A percentile compares a stretch with the other conserved stretches of the same genome.
Conservation (phyloP, 1,140 invertebrate genomes). For the Lepidurus packardi region DNA sequence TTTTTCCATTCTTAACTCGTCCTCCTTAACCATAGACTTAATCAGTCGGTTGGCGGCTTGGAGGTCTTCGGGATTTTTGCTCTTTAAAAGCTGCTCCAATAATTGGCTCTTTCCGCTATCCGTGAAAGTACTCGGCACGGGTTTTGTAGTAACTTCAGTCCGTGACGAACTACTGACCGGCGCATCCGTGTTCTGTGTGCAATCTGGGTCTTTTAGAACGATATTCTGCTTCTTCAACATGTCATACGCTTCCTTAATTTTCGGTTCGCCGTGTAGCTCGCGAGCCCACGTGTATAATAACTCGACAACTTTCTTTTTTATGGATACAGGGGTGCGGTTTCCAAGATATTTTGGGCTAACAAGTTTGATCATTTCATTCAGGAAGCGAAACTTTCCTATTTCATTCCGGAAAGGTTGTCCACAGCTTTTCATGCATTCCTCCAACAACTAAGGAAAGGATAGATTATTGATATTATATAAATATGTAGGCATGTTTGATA, state of each 20-base stretch:
- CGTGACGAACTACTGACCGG: conserved; percentile 23
- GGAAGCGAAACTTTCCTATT: conserved; percentile 89
- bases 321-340: conserved; percentile 68
- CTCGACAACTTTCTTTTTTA: conserved; percentile 75
- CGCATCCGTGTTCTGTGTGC: conserved; percentile 23
- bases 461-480: conserved; percentile 22
- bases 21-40: conserved; percentile 93
- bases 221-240: conserved; percentile 92
- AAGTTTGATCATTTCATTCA: conserved; percentile 95
- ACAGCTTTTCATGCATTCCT: conserved; percentile 81
- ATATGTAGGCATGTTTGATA: not conserved
- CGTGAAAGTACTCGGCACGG: conserved; percentile 62
- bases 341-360: conserved; percentile 94
- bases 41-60: conserved; percentile 93
- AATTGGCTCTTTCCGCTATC: conserved; percentile 82
- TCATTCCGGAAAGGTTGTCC: conserved; percentile 78
- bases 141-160: conserved; percentile 41
- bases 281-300: conserved; percentile 79
- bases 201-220: conserved; percentile 58
- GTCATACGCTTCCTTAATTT: conserved; percentile 87
- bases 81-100: conserved; percentile 80
- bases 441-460: conserved; percentile 57
- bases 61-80: conserved; percentile 90
- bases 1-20: conserved; percentile 75
- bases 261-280: conserved; percentile 53